Conservation (phyloP, 2,888 invertebrate genomes). For the Cheiracanthium punctorium region DNA sequence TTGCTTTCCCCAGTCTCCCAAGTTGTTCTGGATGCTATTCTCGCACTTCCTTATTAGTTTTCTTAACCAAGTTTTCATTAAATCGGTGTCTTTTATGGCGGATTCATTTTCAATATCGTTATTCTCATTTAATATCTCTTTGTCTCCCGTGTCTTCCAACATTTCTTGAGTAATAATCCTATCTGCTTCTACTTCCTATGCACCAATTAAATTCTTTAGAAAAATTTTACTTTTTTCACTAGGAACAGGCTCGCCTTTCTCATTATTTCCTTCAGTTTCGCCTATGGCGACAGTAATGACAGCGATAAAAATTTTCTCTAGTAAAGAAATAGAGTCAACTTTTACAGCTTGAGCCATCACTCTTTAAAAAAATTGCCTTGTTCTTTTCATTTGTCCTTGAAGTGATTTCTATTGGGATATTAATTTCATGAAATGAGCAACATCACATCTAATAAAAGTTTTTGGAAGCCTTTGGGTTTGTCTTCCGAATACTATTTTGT, state of each 20-base stretch:
- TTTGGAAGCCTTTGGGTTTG: neutral
- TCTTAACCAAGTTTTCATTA: neutral
- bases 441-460: constrained; percentile 2
- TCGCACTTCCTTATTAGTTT: neutral
- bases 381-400: neutral
- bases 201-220: neutral
- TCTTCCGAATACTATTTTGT: neutral
- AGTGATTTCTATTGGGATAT: neutral
- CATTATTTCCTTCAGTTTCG: neutral
- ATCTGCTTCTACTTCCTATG: neutral
- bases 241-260: neutral
- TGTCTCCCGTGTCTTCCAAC: neutral
- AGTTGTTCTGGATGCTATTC: neutral
- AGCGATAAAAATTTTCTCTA: neutral
- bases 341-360: neutral
- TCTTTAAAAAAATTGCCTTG: neutral
- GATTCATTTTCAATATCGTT: too few relatives aligned
- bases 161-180: neutral
- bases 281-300: neutral
- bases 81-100: neutral
- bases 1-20: neutral
- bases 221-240: neutral
- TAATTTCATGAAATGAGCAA: neutral
- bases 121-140: too few relatives aligned
- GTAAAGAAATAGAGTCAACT: too few relatives aligned